Conservation (phyloP, 2,888 invertebrate genomes). For the Phytoseiulus persimilis region DNA sequence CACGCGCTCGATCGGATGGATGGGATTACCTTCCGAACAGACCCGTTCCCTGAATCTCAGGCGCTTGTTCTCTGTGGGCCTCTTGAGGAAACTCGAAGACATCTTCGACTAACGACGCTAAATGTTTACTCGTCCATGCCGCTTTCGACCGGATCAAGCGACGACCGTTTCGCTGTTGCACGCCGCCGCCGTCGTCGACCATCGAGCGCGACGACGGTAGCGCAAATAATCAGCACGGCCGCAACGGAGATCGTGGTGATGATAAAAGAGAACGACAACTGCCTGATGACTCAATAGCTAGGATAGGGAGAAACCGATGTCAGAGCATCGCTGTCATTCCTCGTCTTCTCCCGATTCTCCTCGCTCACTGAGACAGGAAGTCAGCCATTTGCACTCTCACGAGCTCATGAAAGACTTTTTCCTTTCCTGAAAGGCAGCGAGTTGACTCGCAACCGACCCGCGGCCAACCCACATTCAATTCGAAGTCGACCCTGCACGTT, state of each 20-base stretch:
- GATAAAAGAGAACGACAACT: not conserved
- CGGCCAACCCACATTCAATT: not conserved
- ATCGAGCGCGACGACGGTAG: not conserved
- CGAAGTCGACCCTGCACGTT: not conserved
- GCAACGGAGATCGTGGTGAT: not conserved
- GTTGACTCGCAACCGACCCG: not conserved
- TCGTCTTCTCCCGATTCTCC: not conserved
- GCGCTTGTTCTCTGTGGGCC: not conserved
- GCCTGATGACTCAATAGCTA: not conserved
- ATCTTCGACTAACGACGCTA: not conserved
- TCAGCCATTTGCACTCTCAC: slow-evolving; percentile 33
- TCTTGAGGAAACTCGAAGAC: not conserved
- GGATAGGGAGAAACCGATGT: not conserved
- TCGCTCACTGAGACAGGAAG: slow-evolving; percentile 10
- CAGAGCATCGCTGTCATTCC: not conserved
- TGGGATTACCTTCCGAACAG: not conserved
- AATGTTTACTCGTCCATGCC: not conserved
- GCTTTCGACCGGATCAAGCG: not conserved
- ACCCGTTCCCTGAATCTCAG: not conserved
- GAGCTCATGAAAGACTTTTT: slow-evolving; percentile 37
- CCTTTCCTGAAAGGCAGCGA: not conserved
- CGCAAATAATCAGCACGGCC: not conserved
- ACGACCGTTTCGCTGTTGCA: not conserved
- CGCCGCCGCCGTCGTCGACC: not conserved
- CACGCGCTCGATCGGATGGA: too few species aligned